Percentiles rank a stretch among this genome's conserved stretches.
Conservation (phyloP, 2,797 vertebrate species). For the Sebastes trivittatus region DNA sequence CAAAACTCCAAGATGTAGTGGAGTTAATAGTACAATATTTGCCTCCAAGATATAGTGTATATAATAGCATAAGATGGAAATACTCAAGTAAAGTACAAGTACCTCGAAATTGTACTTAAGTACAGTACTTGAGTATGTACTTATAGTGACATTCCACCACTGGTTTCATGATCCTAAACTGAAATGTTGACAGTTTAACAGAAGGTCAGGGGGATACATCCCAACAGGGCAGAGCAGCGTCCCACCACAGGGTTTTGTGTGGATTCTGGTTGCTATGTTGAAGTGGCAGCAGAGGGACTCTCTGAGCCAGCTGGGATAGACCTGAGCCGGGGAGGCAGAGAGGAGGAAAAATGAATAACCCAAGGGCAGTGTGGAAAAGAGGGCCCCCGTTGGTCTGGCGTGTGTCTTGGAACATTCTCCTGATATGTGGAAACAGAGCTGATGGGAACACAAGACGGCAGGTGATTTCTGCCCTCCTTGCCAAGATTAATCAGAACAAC, state of each 20-base stretch:
- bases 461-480: slow-evolving; percentile 70
- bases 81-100: neutral
- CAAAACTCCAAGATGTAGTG: no score
- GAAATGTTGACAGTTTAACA: neutral
- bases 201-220: neutral
- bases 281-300: slow-evolving; percentile 8
- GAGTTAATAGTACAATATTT: neutral
- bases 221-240: neutral
- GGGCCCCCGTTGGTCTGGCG: slow-evolving; percentile 72
- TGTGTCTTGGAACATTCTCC: slow-evolving; percentile 75
- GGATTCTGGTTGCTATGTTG: neutral
- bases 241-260: neutral
- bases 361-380: slow-evolving; percentile 66
- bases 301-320: slow-evolving; percentile 40
- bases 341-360: slow-evolving; percentile 53
- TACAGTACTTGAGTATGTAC: neutral
- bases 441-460: slow-evolving; percentile 75
- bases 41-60: neutral
- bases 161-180: neutral
- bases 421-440: slow-evolving; percentile 71
- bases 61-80: neutral
- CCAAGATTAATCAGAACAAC: slow-evolving; percentile 73
- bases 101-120: neutral
- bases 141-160: neutral
- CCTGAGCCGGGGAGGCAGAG: slow-evolving; percentile 10